A percentile compares a stretch with the other conserved stretches of the same genome.
Conservation (phyloP, 2,797 vertebrate species). For the Echeneis naucrates region DNA sequence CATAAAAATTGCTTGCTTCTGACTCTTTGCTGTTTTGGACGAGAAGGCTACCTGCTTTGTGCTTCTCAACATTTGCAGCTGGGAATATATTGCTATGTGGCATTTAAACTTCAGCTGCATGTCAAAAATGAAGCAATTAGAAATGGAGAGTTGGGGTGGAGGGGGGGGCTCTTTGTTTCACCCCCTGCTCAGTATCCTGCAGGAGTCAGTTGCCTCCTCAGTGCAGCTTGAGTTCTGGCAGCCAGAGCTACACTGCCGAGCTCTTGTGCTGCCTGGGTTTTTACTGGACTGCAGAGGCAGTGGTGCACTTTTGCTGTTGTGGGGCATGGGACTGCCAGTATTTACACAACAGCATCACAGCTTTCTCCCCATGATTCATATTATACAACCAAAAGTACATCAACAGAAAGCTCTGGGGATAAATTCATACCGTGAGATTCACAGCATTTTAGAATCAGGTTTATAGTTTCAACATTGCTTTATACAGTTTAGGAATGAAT, state of each 20-base stretch:
- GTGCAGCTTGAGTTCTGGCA: conserved; percentile 65
- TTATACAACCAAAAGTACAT: neutral
- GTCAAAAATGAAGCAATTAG: conserved; percentile 20
- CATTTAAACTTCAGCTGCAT: conserved; percentile 25
- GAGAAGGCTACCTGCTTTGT: conserved; percentile 14
- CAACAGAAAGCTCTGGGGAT: neutral
- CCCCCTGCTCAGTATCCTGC: conserved; percentile 25
- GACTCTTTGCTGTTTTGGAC: conserved; percentile 8
- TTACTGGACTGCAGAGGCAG: conserved; percentile 66
- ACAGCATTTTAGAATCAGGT: too few species aligned
- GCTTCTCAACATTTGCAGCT: conserved; percentile 29
- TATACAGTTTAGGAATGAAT: conserved; percentile 15
- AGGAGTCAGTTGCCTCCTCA: conserved; percentile 34
- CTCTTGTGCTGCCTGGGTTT: conserved; percentile 26
- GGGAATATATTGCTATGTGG: conserved; percentile 19
- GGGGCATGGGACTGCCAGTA: conserved; percentile 1
- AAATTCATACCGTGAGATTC: neutral
- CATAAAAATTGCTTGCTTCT: neutral
- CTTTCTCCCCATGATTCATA: neutral
- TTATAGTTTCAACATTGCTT: conserved; percentile 17
- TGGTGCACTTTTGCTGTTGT: conserved; percentile 28
- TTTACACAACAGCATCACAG: neutral
- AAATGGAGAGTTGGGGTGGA: neutral
- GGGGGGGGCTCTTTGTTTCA: neutral
- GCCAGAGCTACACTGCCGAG: conserved; percentile 28